Evolutionary conservation across 2,113 vertebrate genomes (phyloP).

Genomic region (Leptosomus discolor): DNA sequence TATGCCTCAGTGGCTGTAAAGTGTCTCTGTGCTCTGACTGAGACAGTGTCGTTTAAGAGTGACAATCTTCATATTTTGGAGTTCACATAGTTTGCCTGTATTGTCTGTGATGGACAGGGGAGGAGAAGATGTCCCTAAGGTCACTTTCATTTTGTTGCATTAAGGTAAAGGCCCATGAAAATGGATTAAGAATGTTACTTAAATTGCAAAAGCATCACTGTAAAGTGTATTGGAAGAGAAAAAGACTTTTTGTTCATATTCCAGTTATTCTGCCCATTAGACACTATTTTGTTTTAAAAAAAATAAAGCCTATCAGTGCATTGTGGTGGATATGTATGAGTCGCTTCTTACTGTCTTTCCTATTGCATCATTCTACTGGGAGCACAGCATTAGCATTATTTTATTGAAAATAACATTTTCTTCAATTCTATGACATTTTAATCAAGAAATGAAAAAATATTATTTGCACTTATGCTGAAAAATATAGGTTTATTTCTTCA

Average conservation of each 20-base stretch:
- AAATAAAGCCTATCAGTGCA: background rate
- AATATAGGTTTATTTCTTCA: background rate
- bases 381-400: background rate
- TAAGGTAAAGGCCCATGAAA: constrained; percentile 28
- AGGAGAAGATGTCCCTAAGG: constrained; percentile 7
- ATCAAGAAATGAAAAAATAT: background rate
- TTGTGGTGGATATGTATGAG: background rate
- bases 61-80: background rate
- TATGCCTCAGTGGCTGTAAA: background rate
- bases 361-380: background rate
- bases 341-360: background rate
- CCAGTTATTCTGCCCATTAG: constrained; percentile 5
- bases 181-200: constrained; percentile 12
- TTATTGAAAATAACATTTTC: background rate
- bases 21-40: background rate
- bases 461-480: background rate
- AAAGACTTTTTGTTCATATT: constrained; percentile 15
- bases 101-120: background rate
- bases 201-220: background rate
- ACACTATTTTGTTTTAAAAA: background rate
- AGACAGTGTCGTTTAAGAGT: background rate
- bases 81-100: background rate
- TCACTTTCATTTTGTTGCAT: constrained; percentile 24
- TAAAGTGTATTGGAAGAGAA: constrained; percentile 3
- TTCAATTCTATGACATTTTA: background rate